Evolutionary conservation across 2,888 invertebrate genomes (phyloP).

Genomic region (Heliconius hortense): DNA sequence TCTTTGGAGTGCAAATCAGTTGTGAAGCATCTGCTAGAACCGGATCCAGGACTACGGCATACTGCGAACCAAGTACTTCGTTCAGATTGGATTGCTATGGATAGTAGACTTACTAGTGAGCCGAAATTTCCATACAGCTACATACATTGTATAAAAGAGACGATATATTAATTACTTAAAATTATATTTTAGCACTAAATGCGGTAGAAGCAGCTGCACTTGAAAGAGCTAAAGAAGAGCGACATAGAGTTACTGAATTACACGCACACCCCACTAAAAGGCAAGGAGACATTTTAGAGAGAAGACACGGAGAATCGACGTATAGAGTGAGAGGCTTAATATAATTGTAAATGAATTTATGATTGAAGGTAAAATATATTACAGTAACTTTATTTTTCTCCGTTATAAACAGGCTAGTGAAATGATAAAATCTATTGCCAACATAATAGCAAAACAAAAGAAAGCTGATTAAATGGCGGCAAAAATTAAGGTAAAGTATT

Average conservation of each 20-base stretch:
- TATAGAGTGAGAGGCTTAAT: slow-evolving; percentile 40
- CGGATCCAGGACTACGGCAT: slow-evolving; percentile 83
- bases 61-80: slow-evolving; percentile 80
- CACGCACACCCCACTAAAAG: slow-evolving; percentile 55
- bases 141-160: not conserved
- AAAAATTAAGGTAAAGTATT: slow-evolving; percentile 55
- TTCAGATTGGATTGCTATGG: slow-evolving; percentile 87
- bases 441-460: slow-evolving; percentile 59
- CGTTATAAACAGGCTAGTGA: slow-evolving; percentile 65
- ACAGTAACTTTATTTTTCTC: slow-evolving; percentile 28
- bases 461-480: slow-evolving; percentile 68
- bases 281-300: slow-evolving; percentile 69
- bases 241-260: slow-evolving; percentile 56
- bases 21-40: slow-evolving; percentile 85
- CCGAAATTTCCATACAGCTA: not conserved
- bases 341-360: slow-evolving; percentile 15
- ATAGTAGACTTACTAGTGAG: slow-evolving; percentile 81
- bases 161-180: not conserved
- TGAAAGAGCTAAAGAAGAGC: slow-evolving; percentile 82
- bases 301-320: slow-evolving; percentile 53
- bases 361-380: not conserved
- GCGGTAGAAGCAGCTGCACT: slow-evolving; percentile 83
- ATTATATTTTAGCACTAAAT: slow-evolving; percentile 68
- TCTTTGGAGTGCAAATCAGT: slow-evolving; percentile 84
- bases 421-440: slow-evolving; percentile 74